Base-by-base conservation (phyloP, 2,888 invertebrate genomes). In the Synanthedon myopaeformis region DNA sequence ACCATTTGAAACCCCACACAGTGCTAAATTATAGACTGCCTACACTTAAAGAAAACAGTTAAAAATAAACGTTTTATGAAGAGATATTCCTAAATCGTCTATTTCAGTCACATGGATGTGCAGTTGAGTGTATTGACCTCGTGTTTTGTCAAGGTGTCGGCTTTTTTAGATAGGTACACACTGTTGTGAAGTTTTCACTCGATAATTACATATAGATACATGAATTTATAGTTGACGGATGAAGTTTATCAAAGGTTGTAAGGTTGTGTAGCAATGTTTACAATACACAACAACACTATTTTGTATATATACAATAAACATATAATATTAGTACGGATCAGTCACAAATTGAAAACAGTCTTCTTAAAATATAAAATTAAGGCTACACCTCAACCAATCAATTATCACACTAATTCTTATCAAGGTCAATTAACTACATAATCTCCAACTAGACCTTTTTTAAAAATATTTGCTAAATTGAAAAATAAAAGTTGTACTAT, bases 121-220 rank as follows among this genome's bases (percentile, higher is more conserved):
- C 74, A 73, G 63, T 65, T 72, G 83, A 83, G 87, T 86, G 86
- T 87, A 87, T 84, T 87, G 86, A 86, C 86, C 87, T 87, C 86
- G 84, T 86, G 85, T 86, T 85, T 86, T 86, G 86, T 86, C 86
- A 87, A 87, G 86, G 86, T 86, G 85, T 86, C 86, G 78, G 84
- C 83, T 83, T 86, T 86, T 86, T 85, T 85, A 85, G 83, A 84
- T 83, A 76, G 75, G 74, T 82, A 80, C 76, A 82, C 78, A 81
- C 78, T 76, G 74, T 76, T 77, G 80, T 79, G 77, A 79, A 82
- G 77, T 76, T 76, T 75, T 74, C 71, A 74, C 70, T 77, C 70
- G 66, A 61, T 59, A 56, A 55, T 62, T 72, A 70, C 74, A 75
- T 69, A 72, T 14, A 45, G 35, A 1, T 70, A 52, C 54, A 50